A percentile compares a stretch with the other conserved stretches of the same genome.
phyloP scores from a whole-genome alignment of 2,888 invertebrate genomes.

The Drosophila monieri region DNA sequence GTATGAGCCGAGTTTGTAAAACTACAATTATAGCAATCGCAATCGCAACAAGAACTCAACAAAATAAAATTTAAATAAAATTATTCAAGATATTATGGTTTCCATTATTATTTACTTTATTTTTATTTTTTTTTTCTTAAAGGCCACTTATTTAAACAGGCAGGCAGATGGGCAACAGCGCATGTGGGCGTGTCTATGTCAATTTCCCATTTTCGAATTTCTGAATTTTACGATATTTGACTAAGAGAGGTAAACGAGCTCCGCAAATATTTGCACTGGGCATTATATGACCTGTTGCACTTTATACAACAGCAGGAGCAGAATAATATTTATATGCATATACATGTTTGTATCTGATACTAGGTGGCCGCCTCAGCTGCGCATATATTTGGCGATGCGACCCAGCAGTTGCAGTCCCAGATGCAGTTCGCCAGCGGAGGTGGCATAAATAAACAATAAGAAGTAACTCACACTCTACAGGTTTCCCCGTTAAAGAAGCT shows the following conservation, averaged over 20 bases:
- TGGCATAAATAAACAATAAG: conserved; percentile 59
- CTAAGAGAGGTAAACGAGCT: conserved; percentile 65
- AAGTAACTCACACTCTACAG: conserved; percentile 64
- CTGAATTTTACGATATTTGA: conserved; percentile 32
- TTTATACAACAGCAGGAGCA: conserved; percentile 53
- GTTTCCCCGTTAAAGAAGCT: conserved; percentile 73
- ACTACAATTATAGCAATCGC: conserved; percentile 45
- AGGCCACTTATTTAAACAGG: conserved; percentile 32
- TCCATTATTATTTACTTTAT: conserved; percentile 17
- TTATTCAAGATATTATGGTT: conserved; percentile 57
- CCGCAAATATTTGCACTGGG: conserved; percentile 67
- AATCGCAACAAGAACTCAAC: conserved; percentile 60
- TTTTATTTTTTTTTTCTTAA: conserved; percentile 7
- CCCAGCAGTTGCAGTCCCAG: conserved; percentile 24
- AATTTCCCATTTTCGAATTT: conserved; percentile 57
- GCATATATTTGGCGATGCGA: conserved; percentile 46
- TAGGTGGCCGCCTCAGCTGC: conserved; percentile 62
- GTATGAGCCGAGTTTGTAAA: conserved; percentile 63
- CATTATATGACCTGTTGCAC: conserved; percentile 74
- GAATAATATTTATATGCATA: conserved; percentile 53
- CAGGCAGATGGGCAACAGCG: conserved; percentile 19
- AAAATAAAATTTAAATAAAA: conserved; percentile 77
- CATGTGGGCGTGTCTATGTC: conserved; percentile 55
- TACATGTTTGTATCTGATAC: conserved; percentile 55
- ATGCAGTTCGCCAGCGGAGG: conserved; percentile 25